A percentile compares a stretch with the other conserved stretches of the same genome.
Conservation (phyloP, 2,113 vertebrate genomes). For the Machaerirhynchus nigripectus region DNA sequence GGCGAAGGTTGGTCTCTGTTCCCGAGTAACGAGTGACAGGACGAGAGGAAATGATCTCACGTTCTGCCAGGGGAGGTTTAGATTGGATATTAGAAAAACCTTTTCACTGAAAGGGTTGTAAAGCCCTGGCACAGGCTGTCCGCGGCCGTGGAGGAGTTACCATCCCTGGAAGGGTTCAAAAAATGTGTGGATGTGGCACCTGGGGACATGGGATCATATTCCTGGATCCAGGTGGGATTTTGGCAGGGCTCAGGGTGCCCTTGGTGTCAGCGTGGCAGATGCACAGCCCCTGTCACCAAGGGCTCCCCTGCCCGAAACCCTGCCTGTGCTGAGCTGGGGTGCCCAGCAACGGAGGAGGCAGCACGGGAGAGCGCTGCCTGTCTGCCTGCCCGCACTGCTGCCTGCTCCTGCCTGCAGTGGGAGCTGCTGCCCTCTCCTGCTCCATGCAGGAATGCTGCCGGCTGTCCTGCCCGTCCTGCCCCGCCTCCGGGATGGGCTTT, state of each 20-base stretch:
- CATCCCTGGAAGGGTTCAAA: neutral
- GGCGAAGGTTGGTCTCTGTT: neutral
- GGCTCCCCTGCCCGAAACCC: neutral
- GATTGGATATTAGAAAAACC: neutral
- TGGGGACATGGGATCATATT: neutral
- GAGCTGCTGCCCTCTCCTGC: slow-evolving; percentile 19
- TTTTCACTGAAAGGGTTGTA: neutral
- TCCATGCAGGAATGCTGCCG: neutral
- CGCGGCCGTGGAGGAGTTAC: neutral
- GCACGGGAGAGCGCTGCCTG: neutral
- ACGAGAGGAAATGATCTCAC: neutral
- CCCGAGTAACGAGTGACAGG: neutral
- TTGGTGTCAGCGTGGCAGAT: neutral
- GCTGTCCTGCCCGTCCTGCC: neutral
- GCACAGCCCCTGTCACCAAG: neutral
- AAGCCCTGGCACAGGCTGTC: neutral
- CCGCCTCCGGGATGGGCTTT: neutral
- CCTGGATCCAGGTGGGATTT: neutral
- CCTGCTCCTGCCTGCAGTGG: neutral
- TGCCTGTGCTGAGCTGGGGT: neutral
- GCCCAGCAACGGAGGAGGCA: neutral
- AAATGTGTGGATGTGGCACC: neutral
- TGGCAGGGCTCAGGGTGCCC: rapidly evolving
- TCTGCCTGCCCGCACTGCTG: neutral
- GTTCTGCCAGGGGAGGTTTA: neutral